These are phyloP conservation scores for Porites lutea DNA, from an alignment of 64 coral and sea anemone genomes.

Conservation along the genomic window DNA sequence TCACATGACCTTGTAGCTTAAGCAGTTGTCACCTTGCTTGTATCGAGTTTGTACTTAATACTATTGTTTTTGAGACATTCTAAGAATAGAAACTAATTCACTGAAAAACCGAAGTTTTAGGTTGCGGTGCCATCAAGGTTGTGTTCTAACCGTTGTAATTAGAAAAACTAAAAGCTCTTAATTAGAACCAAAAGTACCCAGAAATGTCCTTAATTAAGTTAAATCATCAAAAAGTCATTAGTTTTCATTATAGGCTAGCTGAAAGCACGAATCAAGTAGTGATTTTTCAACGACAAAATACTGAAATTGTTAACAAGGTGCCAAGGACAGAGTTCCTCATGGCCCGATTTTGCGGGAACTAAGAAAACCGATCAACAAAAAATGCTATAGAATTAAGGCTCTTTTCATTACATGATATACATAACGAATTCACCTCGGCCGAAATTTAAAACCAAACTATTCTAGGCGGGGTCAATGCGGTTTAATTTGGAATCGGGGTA, in stretches of 20 bases:
- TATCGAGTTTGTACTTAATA: background rate
- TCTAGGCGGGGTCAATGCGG: no score
- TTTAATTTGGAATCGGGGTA: no score
- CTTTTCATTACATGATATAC: background rate
- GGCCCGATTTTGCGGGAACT: background rate
- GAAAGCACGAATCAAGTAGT: background rate
- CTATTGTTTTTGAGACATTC: background rate
- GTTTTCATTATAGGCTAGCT: background rate
- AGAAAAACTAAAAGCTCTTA: background rate
- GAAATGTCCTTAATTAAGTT: conserved; percentile 10
- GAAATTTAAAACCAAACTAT: no score
- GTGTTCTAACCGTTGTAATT: background rate
- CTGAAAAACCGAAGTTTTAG: background rate
- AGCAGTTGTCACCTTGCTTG: background rate
- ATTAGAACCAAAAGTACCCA: background rate
- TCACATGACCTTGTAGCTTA: background rate
- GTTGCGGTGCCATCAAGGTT: background rate
- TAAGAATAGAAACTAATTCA: background rate
- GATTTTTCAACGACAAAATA: background rate
- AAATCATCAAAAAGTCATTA: background rate
- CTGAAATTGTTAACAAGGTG: background rate
- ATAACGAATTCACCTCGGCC: no score
- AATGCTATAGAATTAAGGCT: background rate
- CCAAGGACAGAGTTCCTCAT: background rate
- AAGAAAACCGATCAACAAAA: background rate